Percentiles rank a stretch among this genome's conserved stretches.
phyloP scores from a whole-genome alignment of 2,888 invertebrate species.

The Heliconius ismenius region DNA sequence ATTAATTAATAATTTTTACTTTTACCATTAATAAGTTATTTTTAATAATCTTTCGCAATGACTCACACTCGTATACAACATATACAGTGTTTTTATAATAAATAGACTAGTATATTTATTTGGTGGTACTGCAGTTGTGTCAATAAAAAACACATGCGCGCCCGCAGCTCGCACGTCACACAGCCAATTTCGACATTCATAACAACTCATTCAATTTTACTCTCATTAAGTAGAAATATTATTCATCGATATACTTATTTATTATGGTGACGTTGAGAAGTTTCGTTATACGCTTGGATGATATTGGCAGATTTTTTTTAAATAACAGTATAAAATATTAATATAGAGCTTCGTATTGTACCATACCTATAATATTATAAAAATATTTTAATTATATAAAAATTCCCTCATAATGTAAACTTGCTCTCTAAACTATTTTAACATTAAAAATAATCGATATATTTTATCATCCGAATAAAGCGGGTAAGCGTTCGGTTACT shows the following conservation, averaged over 20 bases:
- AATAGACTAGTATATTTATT: conserved; percentile 36
- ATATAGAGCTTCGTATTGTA: no score
- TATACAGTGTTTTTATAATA: conserved; percentile 20
- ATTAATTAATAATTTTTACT: background rate
- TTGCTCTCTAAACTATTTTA: background rate
- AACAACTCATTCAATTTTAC: conserved; percentile 55
- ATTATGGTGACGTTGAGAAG: background rate
- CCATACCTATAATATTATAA: no score
- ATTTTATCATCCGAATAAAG: background rate
- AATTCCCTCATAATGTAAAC: background rate
- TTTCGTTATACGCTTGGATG: background rate
- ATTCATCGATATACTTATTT: conserved; percentile 38
- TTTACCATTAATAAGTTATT: conserved; percentile 11
- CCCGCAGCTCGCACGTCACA: conserved; percentile 60
- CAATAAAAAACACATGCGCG: conserved; percentile 60
- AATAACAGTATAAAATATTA: no score
- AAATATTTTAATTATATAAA: no score
- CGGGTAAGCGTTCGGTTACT: background rate
- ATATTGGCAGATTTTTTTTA: background rate
- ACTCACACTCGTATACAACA: conserved; percentile 50
- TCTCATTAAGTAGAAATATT: conserved; percentile 57
- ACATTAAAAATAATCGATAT: background rate
- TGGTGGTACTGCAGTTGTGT: conserved; percentile 58
- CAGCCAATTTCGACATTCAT: conserved; percentile 64
- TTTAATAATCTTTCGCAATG: conserved; percentile 46